Evolutionary conservation across 2,888 invertebrate species (phyloP).

Genomic region (Vannuccia rotundouncinata): DNA sequence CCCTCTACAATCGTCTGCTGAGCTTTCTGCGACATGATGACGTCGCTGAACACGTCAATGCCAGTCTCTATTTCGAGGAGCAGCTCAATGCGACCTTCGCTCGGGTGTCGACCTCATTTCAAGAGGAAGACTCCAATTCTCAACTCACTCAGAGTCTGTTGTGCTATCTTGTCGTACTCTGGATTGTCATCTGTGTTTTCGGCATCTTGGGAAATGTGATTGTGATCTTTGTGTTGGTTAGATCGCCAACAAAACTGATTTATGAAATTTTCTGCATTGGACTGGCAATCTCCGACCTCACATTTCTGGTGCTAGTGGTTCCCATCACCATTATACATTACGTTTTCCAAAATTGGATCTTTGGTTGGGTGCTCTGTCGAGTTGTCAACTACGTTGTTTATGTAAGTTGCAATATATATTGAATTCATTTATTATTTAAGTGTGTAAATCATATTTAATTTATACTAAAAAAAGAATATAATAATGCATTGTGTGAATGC

Average conservation of each 20-base stretch:
- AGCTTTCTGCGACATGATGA: background rate
- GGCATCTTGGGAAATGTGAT: conserved; percentile 1
- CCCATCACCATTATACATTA: conserved; percentile 28
- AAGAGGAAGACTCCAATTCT: background rate
- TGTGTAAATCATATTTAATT: too few relatives aligned
- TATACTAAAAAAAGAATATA: too few relatives aligned
- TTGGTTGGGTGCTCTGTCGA: conserved; percentile 10
- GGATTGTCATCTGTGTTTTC: conserved; percentile 6
- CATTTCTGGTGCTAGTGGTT: background rate
- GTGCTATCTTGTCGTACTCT: too few relatives aligned
- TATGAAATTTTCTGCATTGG: conserved; percentile 29
- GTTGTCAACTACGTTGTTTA: conserved; percentile 12
- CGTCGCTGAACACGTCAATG: background rate
- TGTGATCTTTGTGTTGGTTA: background rate
- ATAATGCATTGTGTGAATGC: too few relatives aligned
- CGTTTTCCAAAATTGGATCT: conserved; percentile 7
- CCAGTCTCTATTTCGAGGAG: background rate
- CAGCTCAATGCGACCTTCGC: background rate
- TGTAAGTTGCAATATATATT: conserved; percentile 10
- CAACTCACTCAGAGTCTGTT: too few relatives aligned
- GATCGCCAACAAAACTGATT: background rate
- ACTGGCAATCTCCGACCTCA: background rate
- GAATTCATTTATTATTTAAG: too few relatives aligned
- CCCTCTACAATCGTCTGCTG: background rate
- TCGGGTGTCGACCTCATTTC: background rate